phyloP scores from a whole-genome alignment of 1,140 invertebrate genomes.

The Camponotus floridanus region DNA sequence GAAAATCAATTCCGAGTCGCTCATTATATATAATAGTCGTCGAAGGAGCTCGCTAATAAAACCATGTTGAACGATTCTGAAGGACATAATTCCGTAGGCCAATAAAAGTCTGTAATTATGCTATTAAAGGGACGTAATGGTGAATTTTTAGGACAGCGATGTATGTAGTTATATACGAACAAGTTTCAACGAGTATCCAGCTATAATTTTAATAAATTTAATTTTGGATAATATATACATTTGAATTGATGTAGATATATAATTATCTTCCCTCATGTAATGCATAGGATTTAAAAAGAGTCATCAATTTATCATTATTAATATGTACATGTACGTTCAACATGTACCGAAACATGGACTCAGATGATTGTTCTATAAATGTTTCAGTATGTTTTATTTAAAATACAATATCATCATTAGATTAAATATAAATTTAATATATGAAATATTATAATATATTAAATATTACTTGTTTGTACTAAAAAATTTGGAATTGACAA shows the following conservation, averaged over 20 bases:
- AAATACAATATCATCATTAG: background rate
- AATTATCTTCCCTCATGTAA: background rate
- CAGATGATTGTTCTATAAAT: too few relatives aligned
- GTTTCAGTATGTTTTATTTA: too few relatives aligned
- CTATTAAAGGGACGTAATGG: constrained; percentile 40
- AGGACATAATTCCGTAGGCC: constrained; percentile 52
- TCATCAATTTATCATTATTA: background rate
- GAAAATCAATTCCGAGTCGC: constrained; percentile 50
- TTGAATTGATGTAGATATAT: background rate
- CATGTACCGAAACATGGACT: too few relatives aligned
- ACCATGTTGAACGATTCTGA: constrained; percentile 43
- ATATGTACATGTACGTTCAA: background rate
- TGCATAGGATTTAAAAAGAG: background rate
- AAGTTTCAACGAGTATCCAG: background rate
- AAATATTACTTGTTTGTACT: background rate
- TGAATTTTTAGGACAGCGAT: constrained; percentile 3
- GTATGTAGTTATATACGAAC: constrained; percentile 28
- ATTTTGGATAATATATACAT: constrained; percentile 16
- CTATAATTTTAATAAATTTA: constrained; percentile 28
- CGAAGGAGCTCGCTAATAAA: constrained; percentile 42
- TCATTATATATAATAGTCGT: constrained; percentile 51
- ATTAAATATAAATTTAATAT: background rate
- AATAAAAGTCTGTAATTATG: constrained; percentile 57
- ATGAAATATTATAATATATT: background rate
- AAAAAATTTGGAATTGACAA: background rate